These are phyloP conservation scores for Himalopsyche japonica DNA, from an alignment of 2,888 invertebrate species.

Conservation along the genomic window DNA sequence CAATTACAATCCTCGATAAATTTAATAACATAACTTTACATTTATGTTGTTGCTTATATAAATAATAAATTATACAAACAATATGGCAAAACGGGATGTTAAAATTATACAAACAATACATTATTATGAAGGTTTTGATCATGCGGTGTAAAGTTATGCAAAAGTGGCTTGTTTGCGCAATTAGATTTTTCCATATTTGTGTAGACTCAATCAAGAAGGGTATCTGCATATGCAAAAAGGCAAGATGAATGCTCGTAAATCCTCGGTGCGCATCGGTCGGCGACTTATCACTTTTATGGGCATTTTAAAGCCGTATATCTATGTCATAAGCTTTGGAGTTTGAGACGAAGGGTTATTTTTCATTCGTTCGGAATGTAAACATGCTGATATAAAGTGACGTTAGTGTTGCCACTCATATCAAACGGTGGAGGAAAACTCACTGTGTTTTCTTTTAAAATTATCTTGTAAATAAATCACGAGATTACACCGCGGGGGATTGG, in stretches of 20 bases:
- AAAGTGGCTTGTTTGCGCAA: not conserved
- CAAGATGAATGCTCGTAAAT: not conserved
- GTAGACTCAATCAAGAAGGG: not conserved
- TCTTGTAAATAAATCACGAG: too few species aligned
- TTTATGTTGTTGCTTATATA: too few species aligned
- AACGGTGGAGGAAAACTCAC: not conserved
- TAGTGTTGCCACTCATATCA: not conserved
- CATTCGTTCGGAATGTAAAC: not conserved
- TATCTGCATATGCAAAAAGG: not conserved
- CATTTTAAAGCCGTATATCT: not conserved
- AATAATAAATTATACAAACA: too few species aligned
- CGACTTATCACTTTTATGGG: not conserved
- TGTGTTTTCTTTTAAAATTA: too few species aligned
- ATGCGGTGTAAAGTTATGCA: not conserved
- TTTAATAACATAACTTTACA: too few species aligned
- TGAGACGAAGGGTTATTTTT: not conserved
- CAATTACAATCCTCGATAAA: too few species aligned
- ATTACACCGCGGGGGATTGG: too few species aligned
- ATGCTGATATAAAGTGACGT: not conserved
- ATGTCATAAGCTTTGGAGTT: not conserved
- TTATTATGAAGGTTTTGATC: not conserved
- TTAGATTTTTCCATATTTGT: not conserved
- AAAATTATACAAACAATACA: not conserved
- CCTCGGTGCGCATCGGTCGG: not conserved
- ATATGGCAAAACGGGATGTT: not conserved